Evolutionary conservation across 2,113 vertebrate genomes (phyloP).

Genomic region (Ictalurus furcatus): DNA sequence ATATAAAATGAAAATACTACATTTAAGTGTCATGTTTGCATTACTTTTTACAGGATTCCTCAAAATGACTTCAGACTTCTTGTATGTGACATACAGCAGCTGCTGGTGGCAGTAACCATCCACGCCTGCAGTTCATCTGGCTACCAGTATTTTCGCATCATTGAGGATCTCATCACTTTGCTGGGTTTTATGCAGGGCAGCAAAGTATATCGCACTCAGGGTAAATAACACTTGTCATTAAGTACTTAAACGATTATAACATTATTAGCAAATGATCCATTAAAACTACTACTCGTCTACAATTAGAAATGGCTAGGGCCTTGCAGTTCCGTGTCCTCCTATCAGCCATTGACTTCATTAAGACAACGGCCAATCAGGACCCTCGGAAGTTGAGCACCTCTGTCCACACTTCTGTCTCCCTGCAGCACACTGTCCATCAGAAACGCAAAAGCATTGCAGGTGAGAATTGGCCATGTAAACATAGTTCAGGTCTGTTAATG

Average conservation of each 20-base stretch:
- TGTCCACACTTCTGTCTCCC: conserved; percentile 62
- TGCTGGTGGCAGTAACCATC: conserved; percentile 90
- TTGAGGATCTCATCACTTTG: conserved; percentile 95
- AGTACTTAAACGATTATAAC: neutral
- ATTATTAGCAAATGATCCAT: neutral
- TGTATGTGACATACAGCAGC: conserved; percentile 92
- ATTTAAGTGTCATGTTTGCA: neutral
- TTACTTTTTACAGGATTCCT: conserved; percentile 79
- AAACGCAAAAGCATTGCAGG: conserved; percentile 90
- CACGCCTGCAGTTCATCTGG: conserved; percentile 97
- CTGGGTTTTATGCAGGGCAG: conserved; percentile 93
- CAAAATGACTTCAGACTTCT: conserved; percentile 89
- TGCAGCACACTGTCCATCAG: conserved; percentile 77
- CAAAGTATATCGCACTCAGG: conserved; percentile 86
- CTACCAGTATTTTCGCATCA: conserved; percentile 96
- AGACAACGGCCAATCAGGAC: conserved; percentile 86
- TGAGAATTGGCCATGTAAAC: conserved; percentile 64
- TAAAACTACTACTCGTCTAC: neutral
- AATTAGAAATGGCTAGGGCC: conserved; percentile 87
- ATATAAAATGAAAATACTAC: neutral
- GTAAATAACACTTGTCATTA: conserved; percentile 69
- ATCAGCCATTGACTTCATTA: conserved; percentile 91
- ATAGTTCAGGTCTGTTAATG: neutral
- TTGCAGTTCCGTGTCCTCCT: conserved; percentile 92
- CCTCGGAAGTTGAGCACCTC: conserved; percentile 73